Conservation (phyloP, 2,888 invertebrate genomes). For the Plebejus argus region DNA sequence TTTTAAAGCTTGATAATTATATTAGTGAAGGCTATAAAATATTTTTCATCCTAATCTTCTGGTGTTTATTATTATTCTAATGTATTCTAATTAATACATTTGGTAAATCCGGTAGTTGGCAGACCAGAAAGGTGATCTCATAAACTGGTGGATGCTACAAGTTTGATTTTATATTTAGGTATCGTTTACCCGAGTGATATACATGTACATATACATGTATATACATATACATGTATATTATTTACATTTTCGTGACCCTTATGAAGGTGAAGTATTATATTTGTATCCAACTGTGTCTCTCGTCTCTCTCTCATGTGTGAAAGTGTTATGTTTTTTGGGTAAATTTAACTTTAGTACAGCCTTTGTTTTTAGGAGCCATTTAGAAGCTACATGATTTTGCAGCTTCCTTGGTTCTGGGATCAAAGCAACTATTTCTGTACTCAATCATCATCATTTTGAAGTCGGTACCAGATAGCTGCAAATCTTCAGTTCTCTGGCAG, state of each 20-base stretch:
- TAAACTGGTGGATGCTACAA: neutral
- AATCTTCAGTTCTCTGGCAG: no score
- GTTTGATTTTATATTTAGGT: neutral
- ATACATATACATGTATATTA: no score
- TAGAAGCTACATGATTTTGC: no score
- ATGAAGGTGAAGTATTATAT: neutral
- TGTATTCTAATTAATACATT: neutral
- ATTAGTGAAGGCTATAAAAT: neutral
- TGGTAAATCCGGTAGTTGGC: neutral
- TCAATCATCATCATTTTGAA: no score
- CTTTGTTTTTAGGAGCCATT: no score
- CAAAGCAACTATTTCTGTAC: no score
- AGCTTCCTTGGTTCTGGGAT: no score
- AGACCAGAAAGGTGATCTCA: constrained; percentile 17
- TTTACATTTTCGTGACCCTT: neutral
- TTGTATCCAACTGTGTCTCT: neutral
- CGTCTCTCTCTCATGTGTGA: no score
- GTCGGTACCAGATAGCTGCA: no score
- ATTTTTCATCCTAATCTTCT: neutral
- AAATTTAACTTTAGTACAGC: no score
- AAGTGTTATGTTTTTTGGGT: no score
- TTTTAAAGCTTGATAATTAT: neutral
- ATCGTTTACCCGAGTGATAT: neutral
- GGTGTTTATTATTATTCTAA: neutral
- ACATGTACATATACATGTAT: no score